Conservation (phyloP, 2,888 invertebrate genomes). For the Norana najaformis region DNA sequence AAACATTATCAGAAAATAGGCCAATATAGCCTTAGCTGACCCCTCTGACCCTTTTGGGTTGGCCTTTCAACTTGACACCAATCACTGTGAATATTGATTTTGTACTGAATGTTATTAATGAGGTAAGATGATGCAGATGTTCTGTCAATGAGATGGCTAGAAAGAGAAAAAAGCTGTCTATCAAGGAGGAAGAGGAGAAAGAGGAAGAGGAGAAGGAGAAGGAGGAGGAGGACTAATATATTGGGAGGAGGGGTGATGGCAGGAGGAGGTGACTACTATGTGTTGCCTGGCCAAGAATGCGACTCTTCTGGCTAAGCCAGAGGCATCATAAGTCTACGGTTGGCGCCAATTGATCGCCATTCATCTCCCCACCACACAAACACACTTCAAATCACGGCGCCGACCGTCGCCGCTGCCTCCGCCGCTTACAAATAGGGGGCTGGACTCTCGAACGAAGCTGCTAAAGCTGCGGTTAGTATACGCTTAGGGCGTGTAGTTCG, state of each 20-base stretch:
- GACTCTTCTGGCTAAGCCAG: constrained; percentile 4
- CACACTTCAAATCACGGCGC: neutral
- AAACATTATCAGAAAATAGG: too few species aligned
- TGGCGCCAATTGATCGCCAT: neutral
- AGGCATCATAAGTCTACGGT: neutral
- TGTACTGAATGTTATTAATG: too few species aligned
- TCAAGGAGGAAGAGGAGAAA: too few species aligned
- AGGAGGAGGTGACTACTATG: neutral
- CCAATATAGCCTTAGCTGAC: too few species aligned
- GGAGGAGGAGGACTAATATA: neutral
- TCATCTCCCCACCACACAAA: neutral
- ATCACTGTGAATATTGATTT: too few species aligned
- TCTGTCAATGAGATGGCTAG: too few species aligned
- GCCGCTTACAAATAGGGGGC: neutral
- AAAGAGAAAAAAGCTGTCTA: too few species aligned
- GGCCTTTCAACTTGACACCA: too few species aligned
- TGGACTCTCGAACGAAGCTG: neutral
- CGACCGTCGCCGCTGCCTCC: too few species aligned
- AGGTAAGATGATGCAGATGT: too few species aligned
- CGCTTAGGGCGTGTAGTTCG: neutral
- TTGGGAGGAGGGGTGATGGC: too few species aligned
- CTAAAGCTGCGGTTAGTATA: neutral
- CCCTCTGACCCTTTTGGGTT: too few species aligned
- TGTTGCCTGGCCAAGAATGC: constrained; percentile 1
- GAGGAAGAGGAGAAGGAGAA: neutral